Evolutionary conservation across 2,113 vertebrate species (phyloP), one percentile per base, ranked within the genome.

Genomic region (Neodontobutis hainanensis): DNA sequence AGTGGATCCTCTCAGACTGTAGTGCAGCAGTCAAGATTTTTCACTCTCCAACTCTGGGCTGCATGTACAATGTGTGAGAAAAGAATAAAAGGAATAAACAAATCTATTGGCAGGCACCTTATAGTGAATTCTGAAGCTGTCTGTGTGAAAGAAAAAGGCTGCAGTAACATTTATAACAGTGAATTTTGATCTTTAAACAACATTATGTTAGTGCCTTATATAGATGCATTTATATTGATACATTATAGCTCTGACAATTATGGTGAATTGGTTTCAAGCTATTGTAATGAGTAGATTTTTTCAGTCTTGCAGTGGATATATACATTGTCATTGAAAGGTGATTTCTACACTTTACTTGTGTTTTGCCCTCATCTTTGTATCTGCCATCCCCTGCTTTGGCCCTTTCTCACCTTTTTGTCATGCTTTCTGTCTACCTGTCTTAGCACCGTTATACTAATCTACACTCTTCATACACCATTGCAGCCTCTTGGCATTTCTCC

Each of bases 371-470:
- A 6, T 42, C 36, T 10, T 55, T 38, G 45, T 46, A 27, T 52
- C n/a, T 48, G 7, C 59, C 47, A 8, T 14, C 61, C 66, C 51
- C 15, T 8, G 40, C 19, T 35, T 55, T 32, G 69, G 50, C 55
- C 48, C 44, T 61, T 52, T 70, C 34, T 73, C 56, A 62, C 47
- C 61, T 36, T 73, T 70, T 48, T 87, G 60, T 80, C 64, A 76
- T 51, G 60, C 36, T 51, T 7, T 60, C 38, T 60, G 60, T 79
- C 68, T 55, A 53, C 73, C 74, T 62, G 61, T 47, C 40, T 14
- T 53, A 57, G 46, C 32, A 75, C 61, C 61, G 70, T 77, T 69
- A 49, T 50, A 65, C 53, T 82, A 65, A 84, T 85, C 49, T 75
- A 45, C 69, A 61, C 67, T 43, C 72, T 62, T 75, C 76, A 68